These are phyloP conservation scores for Drosophila paracracens DNA, from an alignment of 2,888 invertebrate species.

Conservation along the genomic window DNA sequence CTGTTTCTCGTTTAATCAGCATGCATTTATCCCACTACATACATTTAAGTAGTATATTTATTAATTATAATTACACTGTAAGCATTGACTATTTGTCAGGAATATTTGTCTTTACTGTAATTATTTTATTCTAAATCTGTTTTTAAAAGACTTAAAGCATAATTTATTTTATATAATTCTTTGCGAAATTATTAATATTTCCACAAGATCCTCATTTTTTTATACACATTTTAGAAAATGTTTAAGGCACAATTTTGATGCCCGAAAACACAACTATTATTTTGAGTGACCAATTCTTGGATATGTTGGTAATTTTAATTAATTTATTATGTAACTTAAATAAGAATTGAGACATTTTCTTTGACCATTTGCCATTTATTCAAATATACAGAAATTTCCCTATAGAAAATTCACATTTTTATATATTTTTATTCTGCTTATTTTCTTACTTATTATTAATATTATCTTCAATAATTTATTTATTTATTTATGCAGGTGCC, in stretches of 20 bases:
- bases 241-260: neutral
- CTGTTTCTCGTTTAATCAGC: slow-evolving; percentile 10
- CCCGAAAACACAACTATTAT: neutral
- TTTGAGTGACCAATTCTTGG: neutral
- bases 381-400: neutral
- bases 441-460: neutral
- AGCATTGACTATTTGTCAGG: too few species aligned
- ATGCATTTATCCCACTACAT: neutral
- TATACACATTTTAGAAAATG: neutral
- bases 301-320: neutral
- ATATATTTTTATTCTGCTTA: neutral
- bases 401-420: neutral
- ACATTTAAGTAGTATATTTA: neutral
- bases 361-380: too few species aligned
- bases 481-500: slow-evolving; percentile 85
- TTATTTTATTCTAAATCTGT: neutral
- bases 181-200: neutral
- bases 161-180: neutral
- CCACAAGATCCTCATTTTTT: neutral
- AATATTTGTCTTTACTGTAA: neutral
- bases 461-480: neutral
- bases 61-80: slow-evolving; percentile 2
- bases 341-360: neutral
- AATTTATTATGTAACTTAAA: neutral
- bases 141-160: neutral